phyloP scores from a whole-genome alignment of 2,113 vertebrate species.

The Burhinus oedicnemus region DNA sequence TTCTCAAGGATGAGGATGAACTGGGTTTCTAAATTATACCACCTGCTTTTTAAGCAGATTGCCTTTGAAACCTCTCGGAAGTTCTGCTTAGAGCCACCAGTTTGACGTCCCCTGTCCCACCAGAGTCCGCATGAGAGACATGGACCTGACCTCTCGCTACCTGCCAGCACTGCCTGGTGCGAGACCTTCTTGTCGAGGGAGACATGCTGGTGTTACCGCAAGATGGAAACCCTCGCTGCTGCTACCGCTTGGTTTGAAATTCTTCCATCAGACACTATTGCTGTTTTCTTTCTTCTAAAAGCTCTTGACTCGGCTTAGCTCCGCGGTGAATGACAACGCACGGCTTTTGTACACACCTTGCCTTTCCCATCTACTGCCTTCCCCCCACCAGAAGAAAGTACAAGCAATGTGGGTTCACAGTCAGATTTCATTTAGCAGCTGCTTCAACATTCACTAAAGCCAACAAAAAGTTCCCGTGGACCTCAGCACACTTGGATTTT shows the following conservation, averaged over 20 bases:
- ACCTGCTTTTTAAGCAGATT: neutral
- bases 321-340: accelerated
- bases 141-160: neutral
- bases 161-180: neutral
- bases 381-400: neutral
- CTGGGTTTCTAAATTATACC: neutral
- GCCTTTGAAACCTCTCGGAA: neutral
- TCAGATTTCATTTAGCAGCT: neutral
- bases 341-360: neutral
- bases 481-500: neutral
- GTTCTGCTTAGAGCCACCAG: neutral
- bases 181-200: neutral
- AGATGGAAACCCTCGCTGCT: neutral
- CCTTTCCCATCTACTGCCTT: neutral
- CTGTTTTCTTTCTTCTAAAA: neutral
- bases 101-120: neutral
- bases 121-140: neutral
- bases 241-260: neutral
- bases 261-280: neutral
- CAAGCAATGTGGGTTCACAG: neutral
- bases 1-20: neutral
- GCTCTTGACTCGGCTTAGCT: neutral
- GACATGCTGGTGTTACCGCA: neutral
- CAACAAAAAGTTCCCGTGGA: neutral
- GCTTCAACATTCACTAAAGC: neutral